These are phyloP conservation scores for Thalassoma bifasciatum DNA, from an alignment of 2,113 vertebrate species.

Conservation along the genomic window DNA sequence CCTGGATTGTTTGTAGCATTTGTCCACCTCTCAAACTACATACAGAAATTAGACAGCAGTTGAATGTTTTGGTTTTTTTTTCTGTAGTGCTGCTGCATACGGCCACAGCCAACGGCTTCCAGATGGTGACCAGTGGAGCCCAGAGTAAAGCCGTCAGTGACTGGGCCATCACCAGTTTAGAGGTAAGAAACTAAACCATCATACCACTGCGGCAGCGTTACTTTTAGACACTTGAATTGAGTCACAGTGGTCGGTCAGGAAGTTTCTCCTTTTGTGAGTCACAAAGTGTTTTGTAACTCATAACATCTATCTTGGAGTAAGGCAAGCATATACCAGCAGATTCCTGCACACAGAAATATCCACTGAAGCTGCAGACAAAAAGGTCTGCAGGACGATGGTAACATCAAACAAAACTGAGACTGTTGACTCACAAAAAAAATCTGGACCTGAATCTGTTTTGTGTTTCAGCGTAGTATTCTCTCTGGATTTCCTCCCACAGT, in stretches of 20 bases:
- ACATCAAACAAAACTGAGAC: not conserved
- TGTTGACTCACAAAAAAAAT: not conserved
- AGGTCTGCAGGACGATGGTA: not conserved
- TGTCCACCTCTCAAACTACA: not conserved
- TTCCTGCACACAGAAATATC: not conserved
- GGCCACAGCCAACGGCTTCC: constrained; percentile 97
- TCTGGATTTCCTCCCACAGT: constrained; percentile 5
- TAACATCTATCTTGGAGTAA: no score
- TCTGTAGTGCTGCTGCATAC: constrained; percentile 92
- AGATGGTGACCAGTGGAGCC: constrained; percentile 97
- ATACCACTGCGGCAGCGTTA: not conserved
- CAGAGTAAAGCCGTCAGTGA: constrained; percentile 97
- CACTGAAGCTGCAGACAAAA: not conserved
- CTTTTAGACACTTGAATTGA: not conserved
- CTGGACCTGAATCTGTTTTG: not conserved
- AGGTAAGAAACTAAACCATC: constrained; percentile 85
- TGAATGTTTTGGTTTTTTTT: not conserved
- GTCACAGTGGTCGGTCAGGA: no score
- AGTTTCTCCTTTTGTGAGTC: no score
- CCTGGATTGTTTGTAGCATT: not conserved
- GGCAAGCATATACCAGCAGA: no score
- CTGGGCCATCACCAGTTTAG: constrained; percentile 97
- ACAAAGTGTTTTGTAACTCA: no score
- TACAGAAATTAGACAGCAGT: no score
- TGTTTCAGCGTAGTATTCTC: not conserved